These are phyloP conservation scores for Pandemis heparana DNA, from an alignment of 2,888 invertebrate species.

Conservation along the genomic window DNA sequence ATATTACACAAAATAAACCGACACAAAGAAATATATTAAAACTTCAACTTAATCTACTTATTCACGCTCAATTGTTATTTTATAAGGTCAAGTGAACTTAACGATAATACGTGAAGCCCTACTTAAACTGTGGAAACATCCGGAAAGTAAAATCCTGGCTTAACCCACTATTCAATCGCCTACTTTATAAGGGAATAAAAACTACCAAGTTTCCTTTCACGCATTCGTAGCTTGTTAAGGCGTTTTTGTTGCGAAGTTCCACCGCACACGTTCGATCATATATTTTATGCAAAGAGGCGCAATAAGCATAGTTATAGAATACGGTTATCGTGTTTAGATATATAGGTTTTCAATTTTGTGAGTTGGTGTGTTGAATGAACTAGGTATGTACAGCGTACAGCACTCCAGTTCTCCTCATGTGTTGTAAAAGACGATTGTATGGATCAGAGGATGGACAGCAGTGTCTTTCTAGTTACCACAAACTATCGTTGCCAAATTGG, in stretches of 20 bases:
- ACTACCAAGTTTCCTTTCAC: slow-evolving; percentile 10
- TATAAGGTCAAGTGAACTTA: neutral
- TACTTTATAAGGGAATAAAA: slow-evolving; percentile 16
- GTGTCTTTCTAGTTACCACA: too few species aligned
- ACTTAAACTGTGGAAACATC: slow-evolving; percentile 15
- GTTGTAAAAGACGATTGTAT: too few species aligned
- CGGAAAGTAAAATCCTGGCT: slow-evolving; percentile 24
- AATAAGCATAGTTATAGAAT: too few species aligned
- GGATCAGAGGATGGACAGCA: too few species aligned
- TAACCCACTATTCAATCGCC: slow-evolving; percentile 35
- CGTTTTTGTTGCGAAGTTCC: slow-evolving; percentile 12
- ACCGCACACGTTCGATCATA: neutral
- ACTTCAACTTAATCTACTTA: neutral
- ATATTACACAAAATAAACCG: neutral
- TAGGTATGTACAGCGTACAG: too few species aligned
- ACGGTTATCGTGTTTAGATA: too few species aligned
- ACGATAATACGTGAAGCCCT: slow-evolving; percentile 18
- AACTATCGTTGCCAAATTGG: too few species aligned
- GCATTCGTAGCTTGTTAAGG: slow-evolving; percentile 19
- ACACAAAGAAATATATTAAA: neutral
- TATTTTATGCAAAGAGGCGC: neutral
- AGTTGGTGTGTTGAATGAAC: too few species aligned
- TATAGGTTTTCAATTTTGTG: too few species aligned
- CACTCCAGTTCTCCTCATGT: too few species aligned
- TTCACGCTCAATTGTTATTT: slow-evolving; percentile 10